Conservation (phyloP, 2,797 vertebrate genomes). For the Graptemys geographica region DNA sequence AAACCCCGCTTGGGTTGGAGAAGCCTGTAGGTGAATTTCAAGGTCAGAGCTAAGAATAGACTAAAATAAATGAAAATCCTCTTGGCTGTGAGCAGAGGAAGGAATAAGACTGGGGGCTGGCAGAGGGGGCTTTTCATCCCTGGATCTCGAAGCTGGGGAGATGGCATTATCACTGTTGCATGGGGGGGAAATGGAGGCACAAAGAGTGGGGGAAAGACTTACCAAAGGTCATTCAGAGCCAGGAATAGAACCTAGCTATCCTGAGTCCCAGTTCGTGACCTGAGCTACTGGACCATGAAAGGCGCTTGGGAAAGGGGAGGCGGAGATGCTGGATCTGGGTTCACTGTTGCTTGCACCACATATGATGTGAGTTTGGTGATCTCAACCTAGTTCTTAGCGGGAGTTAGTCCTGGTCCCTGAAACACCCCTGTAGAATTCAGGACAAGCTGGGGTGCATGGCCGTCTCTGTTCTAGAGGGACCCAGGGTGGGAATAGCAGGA, state of each 20-base stretch:
- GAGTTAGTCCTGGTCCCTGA: neutral
- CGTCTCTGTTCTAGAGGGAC: neutral
- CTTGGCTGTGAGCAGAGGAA: neutral
- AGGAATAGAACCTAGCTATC: neutral
- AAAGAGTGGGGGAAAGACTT: neutral
- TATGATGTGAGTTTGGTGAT: neutral
- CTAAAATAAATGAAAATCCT: neutral
- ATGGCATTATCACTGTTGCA: neutral
- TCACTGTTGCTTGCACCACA: neutral
- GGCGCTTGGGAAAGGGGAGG: too few species aligned
- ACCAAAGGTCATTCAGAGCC: neutral
- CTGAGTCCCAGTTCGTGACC: neutral
- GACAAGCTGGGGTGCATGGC: accelerated
- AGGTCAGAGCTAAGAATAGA: neutral
- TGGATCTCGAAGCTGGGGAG: neutral
- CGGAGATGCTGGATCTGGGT: too few species aligned
- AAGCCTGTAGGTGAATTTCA: neutral
- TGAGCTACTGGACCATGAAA: neutral
- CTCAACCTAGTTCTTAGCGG: neutral
- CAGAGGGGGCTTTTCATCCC: neutral
- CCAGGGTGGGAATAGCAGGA: neutral
- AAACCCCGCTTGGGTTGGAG: neutral
- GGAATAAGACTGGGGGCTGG: neutral
- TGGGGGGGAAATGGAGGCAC: neutral
- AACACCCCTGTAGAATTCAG: neutral